Base-by-base conservation (phyloP, 2,888 invertebrate genomes). In the Xylophagus ater region DNA sequence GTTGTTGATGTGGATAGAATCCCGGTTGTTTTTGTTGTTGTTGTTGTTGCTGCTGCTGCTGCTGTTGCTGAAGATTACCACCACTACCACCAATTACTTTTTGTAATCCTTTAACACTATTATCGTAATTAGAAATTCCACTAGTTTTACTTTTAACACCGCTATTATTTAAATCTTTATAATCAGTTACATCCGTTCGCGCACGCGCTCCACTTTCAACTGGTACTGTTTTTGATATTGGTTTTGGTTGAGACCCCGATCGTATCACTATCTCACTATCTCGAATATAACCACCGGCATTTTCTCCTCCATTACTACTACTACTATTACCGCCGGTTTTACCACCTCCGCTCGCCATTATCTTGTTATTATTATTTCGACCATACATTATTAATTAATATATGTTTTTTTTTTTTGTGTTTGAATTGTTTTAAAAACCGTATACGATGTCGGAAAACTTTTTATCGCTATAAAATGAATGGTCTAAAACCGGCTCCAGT, bases 151-250 rank as follows among this genome's bases (percentile, higher is more conserved):
- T 38, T 34, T 24, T 37, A 31, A 24, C 18, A 18, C 34, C 34
- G 25, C 36, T 41, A 38, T 35, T 38, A 41, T 34, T 42, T 36
- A 10, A 33, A 30, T 33, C 38, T 32, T 42, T 39, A 41, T 44
- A 49, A 41, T 47, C 52, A 47, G 46, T 48, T 50, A 50, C 49
- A 51, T 56, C 56, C 52, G 54, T 51, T 49, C 54, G 55, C 54
- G 55, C 53, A 57, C 62, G 58, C 60, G 64, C 56, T 57, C 58
- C 57, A 55, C 59, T 59, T 57, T 62, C 61, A 56, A 62, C 59
- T 63, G 58, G 44, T 42, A 25, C 33, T 33, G 46, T 26, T 32
- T 41, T 39, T 18, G 43, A 19, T 15, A 34, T 6, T 15, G 40
- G 21, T 30, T 30, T 38, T 34, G 41, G 37, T 32, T 32, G 20